These are phyloP conservation scores for Lepidocolaptes lacrymiger DNA, from an alignment of 2,797 vertebrate genomes.

Conservation along the genomic window DNA sequence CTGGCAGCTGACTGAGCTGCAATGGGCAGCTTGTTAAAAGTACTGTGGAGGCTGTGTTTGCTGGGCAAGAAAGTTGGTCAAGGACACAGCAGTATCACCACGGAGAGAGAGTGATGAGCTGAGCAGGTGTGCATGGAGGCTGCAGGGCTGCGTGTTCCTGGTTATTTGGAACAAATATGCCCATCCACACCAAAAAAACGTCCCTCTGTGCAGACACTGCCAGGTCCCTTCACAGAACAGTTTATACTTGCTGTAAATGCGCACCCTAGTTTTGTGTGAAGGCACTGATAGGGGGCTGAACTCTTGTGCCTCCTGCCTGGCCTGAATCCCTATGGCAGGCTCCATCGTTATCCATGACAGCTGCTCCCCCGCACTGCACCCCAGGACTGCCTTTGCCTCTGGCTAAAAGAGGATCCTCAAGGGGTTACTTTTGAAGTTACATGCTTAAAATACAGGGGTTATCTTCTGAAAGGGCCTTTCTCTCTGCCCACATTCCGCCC, in stretches of 20 bases:
- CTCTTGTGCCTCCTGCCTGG: not conserved
- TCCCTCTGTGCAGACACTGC: accelerated
- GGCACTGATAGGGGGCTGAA: accelerated
- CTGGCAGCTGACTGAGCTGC: not conserved
- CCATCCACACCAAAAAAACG: accelerated
- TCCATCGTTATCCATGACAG: accelerated
- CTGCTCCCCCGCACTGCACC: accelerated
- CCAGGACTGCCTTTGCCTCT: not conserved
- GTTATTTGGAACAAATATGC: not conserved
- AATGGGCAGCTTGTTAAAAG: not conserved
- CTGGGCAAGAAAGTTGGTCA: not conserved
- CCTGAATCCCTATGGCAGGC: not conserved
- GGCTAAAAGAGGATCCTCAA: not conserved
- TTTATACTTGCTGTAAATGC: not conserved
- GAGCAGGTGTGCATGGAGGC: not conserved
- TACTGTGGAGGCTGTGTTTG: not conserved
- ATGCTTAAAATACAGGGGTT: not conserved
- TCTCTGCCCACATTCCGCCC: not conserved
- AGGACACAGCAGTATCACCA: accelerated
- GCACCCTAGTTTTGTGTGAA: not conserved
- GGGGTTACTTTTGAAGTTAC: not conserved
- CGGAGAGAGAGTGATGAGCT: not conserved
- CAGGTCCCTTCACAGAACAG: not conserved
- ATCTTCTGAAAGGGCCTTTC: not conserved
- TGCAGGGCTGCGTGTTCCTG: not conserved